phyloP scores from a whole-genome alignment of 2,113 vertebrate species.

The Oryctolagus cuniculus region mOryCun1.1 NC_091443.1:51552001-51552500 shows the following conservation, averaged over 20 bases:
- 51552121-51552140: not conserved
- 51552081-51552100: conserved; percentile 41
- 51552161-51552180: not conserved
- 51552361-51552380: not conserved
- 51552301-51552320: not conserved
- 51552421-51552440: not conserved
- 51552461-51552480: not conserved
- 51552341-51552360: not conserved
- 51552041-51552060: conserved; percentile 30
- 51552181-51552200: not conserved
- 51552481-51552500: not conserved
- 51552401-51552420: conserved; percentile 32
- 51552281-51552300: conserved; percentile 17
- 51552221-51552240: not conserved
- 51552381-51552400: conserved; percentile 15
- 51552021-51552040: not conserved
- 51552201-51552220: not conserved
- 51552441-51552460: conserved; percentile 54
- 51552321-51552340: not conserved
- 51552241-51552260: not conserved
- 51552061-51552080: not conserved
- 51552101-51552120: conserved; percentile 37
- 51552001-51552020: not conserved
- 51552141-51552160: not conserved
- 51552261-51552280: not conserved